Evolutionary conservation across 2,888 invertebrate genomes (phyloP).

Genomic region (Encarsia formosa): DNA sequence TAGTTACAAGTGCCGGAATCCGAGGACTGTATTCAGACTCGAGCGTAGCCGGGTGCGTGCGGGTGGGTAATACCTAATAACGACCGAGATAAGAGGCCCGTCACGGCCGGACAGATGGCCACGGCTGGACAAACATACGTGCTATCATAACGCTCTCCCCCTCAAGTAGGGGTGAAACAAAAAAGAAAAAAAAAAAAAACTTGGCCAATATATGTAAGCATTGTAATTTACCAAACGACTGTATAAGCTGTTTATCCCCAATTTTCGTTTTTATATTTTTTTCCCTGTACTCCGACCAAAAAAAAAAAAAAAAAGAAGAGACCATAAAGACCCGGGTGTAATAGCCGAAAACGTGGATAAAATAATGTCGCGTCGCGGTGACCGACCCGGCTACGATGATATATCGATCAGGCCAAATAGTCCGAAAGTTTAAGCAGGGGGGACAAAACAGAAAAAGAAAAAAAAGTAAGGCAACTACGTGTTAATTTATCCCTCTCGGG

Average conservation of each 20-base stretch:
- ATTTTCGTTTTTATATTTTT: neutral
- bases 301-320: neutral
- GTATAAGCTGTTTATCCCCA: constrained; percentile 26
- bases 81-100: no score
- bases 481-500: no score
- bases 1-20: no score
- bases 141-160: neutral
- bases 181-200: constrained; percentile 9
- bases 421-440: neutral
- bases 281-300: constrained; percentile 2
- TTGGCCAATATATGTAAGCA: constrained; percentile 16
- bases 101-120: no score
- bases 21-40: no score
- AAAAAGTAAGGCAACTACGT: no score
- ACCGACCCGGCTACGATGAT: constrained; percentile 45
- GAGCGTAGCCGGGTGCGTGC: no score
- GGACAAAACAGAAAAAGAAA: neutral
- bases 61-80: no score
- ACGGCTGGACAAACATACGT: no score
- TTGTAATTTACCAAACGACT: constrained; percentile 24
- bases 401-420: constrained; percentile 38
- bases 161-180: neutral
- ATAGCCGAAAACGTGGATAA: constrained; percentile 29
- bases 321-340: neutral
- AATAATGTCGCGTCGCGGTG: constrained; percentile 37